Percentiles rank a stretch among this genome's conserved stretches.
Conservation (phyloP, 2,888 invertebrate genomes). For the Drosophila tripunctata region DNA sequence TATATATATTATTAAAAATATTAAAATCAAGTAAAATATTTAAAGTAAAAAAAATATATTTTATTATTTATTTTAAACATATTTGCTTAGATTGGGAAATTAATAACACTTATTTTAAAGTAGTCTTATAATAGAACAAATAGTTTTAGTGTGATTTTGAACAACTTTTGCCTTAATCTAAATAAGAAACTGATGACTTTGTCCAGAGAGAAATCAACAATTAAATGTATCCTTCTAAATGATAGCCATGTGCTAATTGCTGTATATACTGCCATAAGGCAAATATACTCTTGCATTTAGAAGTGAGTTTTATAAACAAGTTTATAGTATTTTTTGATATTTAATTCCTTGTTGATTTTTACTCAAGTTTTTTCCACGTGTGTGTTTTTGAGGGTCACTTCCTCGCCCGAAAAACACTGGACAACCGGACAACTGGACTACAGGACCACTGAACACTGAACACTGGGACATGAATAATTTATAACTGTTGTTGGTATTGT, state of each 20-base stretch:
- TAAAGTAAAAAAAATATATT: too few relatives aligned
- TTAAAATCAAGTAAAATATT: too few relatives aligned
- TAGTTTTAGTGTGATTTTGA: too few relatives aligned
- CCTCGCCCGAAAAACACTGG: slow-evolving; percentile 18
- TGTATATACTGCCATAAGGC: neutral
- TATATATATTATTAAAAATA: too few relatives aligned
- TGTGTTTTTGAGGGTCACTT: neutral
- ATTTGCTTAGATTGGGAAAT: too few relatives aligned
- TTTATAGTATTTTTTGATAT: neutral
- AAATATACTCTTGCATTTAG: neutral
- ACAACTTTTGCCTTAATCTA: too few relatives aligned
- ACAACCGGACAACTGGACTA: too few relatives aligned
- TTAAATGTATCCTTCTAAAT: neutral
- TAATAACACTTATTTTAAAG: too few relatives aligned
- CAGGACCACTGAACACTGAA: slow-evolving; percentile 15
- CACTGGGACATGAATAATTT: slow-evolving; percentile 51
- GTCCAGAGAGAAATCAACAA: neutral
- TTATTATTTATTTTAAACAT: too few relatives aligned
- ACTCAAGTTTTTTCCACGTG: slow-evolving; percentile 11
- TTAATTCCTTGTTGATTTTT: neutral
- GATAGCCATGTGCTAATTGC: slow-evolving; percentile 11
- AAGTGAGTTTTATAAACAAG: neutral
- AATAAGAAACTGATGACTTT: too few relatives aligned
- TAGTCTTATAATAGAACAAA: too few relatives aligned
- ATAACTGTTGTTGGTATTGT: slow-evolving; percentile 44